Evolutionary conservation across 2,888 invertebrate species (phyloP).

Genomic region (Harpagoxenus sublaevis): DNA sequence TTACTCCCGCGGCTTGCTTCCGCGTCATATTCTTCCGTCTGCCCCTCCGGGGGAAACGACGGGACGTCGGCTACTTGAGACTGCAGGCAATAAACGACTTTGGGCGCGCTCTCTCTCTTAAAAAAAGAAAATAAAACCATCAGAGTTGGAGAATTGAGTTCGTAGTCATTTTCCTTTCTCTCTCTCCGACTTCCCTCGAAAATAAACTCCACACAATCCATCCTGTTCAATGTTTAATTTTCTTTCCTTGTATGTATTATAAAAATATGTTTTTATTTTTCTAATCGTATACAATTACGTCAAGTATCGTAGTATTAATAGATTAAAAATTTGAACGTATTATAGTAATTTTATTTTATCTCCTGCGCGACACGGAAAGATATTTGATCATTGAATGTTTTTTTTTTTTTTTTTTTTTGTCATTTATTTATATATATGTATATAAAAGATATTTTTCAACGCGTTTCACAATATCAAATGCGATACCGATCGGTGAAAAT

Average conservation of each 20-base stretch:
- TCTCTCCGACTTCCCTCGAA: constrained; percentile 6
- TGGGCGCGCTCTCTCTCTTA: constrained; percentile 15
- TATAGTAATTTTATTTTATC: constrained; percentile 13
- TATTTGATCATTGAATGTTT: constrained; percentile 29
- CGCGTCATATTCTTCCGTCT: constrained; percentile 49
- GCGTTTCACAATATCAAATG: constrained; percentile 33
- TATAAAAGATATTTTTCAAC: constrained; percentile 28
- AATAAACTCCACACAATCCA: neutral
- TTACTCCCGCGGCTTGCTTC: constrained; percentile 65
- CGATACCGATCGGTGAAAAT: constrained; percentile 44
- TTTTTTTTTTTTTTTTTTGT: constrained; percentile 38
- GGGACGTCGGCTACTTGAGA: constrained; percentile 51
- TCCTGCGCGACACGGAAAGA: constrained; percentile 1
- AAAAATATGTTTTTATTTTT: neutral
- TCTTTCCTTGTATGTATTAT: no score
- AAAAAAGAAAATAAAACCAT: constrained; percentile 11
- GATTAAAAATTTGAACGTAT: neutral
- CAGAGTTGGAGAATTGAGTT: constrained; percentile 40
- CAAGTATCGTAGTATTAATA: neutral
- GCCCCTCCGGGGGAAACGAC: constrained; percentile 32
- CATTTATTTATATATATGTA: constrained; percentile 18
- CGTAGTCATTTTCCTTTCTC: constrained; percentile 16
- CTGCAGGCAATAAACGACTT: constrained; percentile 53
- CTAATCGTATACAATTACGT: neutral
- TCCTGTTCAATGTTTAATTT: constrained; percentile 14